Conservation (phyloP, 2,888 invertebrate species). For the Hesperia comma region DNA sequence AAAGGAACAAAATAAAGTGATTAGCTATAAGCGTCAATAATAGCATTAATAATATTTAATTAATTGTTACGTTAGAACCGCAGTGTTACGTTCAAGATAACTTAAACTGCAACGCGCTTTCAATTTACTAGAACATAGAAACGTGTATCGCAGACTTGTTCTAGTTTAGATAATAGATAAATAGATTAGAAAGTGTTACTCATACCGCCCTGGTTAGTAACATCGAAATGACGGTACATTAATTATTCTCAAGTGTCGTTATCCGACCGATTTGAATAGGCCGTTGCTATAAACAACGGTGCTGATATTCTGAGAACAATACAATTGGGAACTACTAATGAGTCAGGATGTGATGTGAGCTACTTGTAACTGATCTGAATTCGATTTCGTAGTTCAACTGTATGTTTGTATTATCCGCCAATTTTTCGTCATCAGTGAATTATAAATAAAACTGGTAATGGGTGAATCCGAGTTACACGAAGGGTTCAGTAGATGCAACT, state of each 20-base stretch:
- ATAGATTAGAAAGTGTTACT: slow-evolving; percentile 52
- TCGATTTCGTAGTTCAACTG: slow-evolving; percentile 37
- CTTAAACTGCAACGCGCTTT: background rate
- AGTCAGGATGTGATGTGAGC: slow-evolving; percentile 63
- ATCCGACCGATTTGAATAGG: slow-evolving; percentile 60
- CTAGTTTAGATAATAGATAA: slow-evolving; percentile 4
- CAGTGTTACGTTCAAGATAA: slow-evolving; percentile 30
- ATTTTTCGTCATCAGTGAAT: too few species aligned
- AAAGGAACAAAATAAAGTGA: too few species aligned
- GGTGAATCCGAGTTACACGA: too few species aligned
- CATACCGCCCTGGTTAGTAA: slow-evolving; percentile 41
- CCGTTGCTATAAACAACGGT: slow-evolving; percentile 64
- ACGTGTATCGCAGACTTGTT: background rate
- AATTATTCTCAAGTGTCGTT: slow-evolving; percentile 68
- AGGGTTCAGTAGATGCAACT: too few species aligned
- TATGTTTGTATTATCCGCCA: background rate
- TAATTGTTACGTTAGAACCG: too few species aligned
- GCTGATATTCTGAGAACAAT: slow-evolving; percentile 75
- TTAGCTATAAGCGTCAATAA: too few species aligned
- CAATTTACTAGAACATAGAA: background rate
- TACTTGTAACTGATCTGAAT: slow-evolving; percentile 50
- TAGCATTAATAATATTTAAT: too few species aligned
- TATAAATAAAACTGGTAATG: too few species aligned
- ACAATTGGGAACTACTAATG: slow-evolving; percentile 77
- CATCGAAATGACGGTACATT: slow-evolving; percentile 59